Base-by-base conservation (phyloP, 2,113 vertebrate species). In the Plecotus auritus region DNA sequence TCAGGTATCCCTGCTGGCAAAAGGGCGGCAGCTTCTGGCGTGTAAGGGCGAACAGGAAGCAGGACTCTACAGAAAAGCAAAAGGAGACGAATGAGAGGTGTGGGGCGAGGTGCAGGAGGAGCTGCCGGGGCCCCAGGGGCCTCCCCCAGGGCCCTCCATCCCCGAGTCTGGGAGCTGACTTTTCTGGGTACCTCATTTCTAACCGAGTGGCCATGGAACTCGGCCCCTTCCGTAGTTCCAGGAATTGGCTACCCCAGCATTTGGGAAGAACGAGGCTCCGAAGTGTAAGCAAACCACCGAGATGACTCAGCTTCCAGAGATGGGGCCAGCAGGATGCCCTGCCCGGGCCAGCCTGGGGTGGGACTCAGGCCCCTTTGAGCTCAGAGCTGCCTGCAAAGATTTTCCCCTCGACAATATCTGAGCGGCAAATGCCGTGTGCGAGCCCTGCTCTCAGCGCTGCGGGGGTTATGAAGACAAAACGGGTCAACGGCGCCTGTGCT, bases 21-120 rank as follows among this genome's bases (percentile, higher is more conserved):
- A 98, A 99, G 87, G 99, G 98, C 2, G 99, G 99, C 73, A 99
- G 98, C 96, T 97, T 99, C 95, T 97, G 99, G 87, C 86, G 99
- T 7, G 99, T 99, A n/a, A 99, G 98, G 47, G 99, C 96, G 35
- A 98, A 98, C 59, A 98, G 98, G 97, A 99, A 99, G 96, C 99
- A 99, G 69, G 99, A 99, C 84, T 99, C 99, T 99, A 92, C 3
- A 96, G 20, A 83, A 97, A 92, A 72, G 92, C 56, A 32, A 86
- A 85, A 69, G 72, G 86, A 93, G 88, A 69, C 73, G 16, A 30
- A 12, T 70, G 9, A 59, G 74, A 12, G 35, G 9, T 23, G 26
- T 12, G 37, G 45, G 28, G 37, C 35, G 40, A 10, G 45, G 49
- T 1, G 17, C 9, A 32, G 30, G n/a, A 54, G 37, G 30, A n/a